Percentiles rank a stretch among this genome's conserved stretches.
phyloP scores from a whole-genome alignment of 2,113 vertebrate species.

The Oryzias javanicus region DNA sequence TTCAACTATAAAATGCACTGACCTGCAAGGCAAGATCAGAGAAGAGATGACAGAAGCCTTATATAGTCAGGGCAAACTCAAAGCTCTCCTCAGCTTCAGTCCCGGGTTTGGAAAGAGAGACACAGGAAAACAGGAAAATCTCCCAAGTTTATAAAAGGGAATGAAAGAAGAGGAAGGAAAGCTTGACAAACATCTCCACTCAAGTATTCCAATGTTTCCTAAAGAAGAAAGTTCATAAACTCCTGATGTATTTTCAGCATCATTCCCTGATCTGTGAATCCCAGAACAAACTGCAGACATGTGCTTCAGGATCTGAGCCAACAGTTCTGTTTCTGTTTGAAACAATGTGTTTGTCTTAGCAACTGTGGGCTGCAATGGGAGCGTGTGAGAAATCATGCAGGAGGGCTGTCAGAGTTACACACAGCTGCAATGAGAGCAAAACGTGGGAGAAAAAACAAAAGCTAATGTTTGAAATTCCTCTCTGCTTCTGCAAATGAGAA shows the following conservation, averaged over 20 bases:
- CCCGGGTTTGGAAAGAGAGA: background rate
- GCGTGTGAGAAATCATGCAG: conserved; percentile 17
- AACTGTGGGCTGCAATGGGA: conserved; percentile 24
- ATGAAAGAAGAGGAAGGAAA: background rate
- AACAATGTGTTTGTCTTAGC: conserved; percentile 25
- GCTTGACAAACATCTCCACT: conserved; percentile 21
- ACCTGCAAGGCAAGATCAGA: conserved; percentile 4
- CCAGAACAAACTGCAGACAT: conserved; percentile 28
- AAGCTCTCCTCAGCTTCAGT: conserved; percentile 16
- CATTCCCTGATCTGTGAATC: conserved; percentile 16
- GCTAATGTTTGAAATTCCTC: background rate
- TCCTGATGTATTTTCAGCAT: conserved; percentile 2
- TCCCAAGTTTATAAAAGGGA: background rate
- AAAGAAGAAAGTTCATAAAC: conserved; percentile 34
- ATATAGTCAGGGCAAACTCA: conserved; percentile 54
- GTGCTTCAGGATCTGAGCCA: conserved; percentile 9
- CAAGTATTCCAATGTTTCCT: conserved; percentile 20
- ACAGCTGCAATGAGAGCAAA: conserved; percentile 10
- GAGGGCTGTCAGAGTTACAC: conserved; percentile 26
- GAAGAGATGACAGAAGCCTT: conserved; percentile 37
- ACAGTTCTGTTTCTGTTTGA: conserved; percentile 5
- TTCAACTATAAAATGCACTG: conserved; percentile 27
- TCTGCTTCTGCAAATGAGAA: background rate
- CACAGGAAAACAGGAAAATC: background rate
- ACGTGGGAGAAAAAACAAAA: conserved; percentile 12